Conservation (phyloP, 2,797 vertebrate species). For the Fistularia tabacaria region DNA sequence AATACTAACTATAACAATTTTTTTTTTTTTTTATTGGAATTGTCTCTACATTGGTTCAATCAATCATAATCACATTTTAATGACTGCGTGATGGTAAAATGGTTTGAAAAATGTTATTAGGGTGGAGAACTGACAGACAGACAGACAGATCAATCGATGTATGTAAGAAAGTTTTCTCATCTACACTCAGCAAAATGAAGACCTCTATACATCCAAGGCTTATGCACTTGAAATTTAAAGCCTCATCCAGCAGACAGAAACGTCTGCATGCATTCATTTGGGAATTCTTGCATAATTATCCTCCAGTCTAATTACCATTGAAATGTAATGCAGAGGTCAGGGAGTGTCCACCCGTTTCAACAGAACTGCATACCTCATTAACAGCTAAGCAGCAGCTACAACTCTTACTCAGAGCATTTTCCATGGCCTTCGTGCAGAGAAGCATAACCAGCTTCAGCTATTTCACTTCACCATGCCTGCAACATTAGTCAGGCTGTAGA, state of each 20-base stretch:
- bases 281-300: slow-evolving; percentile 22
- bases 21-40: too few relatives aligned
- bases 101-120: too few relatives aligned
- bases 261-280: slow-evolving; percentile 2
- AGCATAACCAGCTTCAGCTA: neutral
- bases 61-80: too few relatives aligned
- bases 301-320: slow-evolving; percentile 35
- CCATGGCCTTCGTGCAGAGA: slow-evolving; percentile 12
- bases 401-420: slow-evolving; percentile 30
- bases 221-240: too few relatives aligned
- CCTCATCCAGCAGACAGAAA: neutral
- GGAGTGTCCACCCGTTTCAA: slow-evolving; percentile 11
- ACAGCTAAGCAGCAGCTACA: slow-evolving; percentile 20
- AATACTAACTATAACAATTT: too few relatives aligned
- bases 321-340: slow-evolving; percentile 41
- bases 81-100: too few relatives aligned
- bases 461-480: slow-evolving; percentile 1
- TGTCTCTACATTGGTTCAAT: too few relatives aligned
- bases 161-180: too few relatives aligned
- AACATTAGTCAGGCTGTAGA: slow-evolving; percentile 8
- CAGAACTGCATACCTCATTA: slow-evolving; percentile 32
- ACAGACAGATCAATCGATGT: too few relatives aligned
- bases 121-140: too few relatives aligned
- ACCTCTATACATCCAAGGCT: too few relatives aligned
- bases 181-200: too few relatives aligned